Evolutionary conservation across 2,113 vertebrate species (phyloP).

Genomic region (Notothenia coriiceps): DNA sequence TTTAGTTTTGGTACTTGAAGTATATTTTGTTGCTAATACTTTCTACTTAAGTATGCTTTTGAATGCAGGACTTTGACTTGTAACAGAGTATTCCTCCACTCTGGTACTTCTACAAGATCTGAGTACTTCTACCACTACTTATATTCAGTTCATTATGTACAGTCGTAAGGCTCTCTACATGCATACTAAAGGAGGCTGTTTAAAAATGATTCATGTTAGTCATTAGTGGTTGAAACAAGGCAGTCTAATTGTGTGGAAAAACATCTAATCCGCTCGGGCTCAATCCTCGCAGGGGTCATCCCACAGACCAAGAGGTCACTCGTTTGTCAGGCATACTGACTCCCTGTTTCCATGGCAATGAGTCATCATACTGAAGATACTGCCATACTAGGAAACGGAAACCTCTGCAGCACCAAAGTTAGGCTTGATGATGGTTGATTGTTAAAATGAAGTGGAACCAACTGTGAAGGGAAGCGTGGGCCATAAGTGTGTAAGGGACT

Average conservation of each 20-base stretch:
- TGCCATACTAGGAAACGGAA: conserved; percentile 74
- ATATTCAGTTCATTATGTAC: not conserved
- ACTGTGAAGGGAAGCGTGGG: conserved; percentile 59
- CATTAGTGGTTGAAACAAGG: conserved; percentile 5
- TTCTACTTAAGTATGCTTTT: no score
- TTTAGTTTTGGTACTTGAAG: no score
- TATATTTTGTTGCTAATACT: no score
- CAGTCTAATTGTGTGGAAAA: conserved; percentile 55
- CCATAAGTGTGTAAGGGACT: conserved; percentile 3
- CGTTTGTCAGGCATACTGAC: conserved; percentile 57
- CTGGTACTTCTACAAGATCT: no score
- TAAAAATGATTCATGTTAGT: conserved; percentile 4
- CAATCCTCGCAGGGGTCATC: conserved; percentile 42
- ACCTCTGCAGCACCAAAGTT: conserved; percentile 31
- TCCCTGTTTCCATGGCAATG: conserved; percentile 59
- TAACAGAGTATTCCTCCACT: not conserved
- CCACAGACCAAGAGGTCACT: conserved; percentile 44
- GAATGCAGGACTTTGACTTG: no score
- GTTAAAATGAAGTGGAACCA: conserved; percentile 67
- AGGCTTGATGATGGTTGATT: conserved; percentile 46
- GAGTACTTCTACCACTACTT: no score
- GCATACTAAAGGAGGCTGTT: not conserved
- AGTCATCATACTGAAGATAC: conserved; percentile 40
- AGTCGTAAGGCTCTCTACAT: not conserved
- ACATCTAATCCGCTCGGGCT: conserved; percentile 51